Conservation (phyloP, 2,888 invertebrate species). For the Melieria omissa region DNA sequence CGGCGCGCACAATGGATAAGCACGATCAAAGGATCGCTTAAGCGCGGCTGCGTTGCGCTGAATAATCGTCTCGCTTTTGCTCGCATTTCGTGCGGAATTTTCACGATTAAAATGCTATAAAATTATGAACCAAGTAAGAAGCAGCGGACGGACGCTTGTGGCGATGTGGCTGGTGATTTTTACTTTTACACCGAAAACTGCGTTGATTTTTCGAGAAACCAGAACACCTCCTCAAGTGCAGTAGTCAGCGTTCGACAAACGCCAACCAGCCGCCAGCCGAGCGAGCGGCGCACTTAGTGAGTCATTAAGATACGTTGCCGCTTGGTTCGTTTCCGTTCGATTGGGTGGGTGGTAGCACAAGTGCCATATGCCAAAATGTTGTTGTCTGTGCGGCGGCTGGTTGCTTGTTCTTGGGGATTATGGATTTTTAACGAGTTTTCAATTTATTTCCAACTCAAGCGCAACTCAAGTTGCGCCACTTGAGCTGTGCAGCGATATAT, state of each 20-base stretch:
- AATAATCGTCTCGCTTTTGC: slow-evolving; percentile 15
- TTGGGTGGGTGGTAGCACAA: slow-evolving; percentile 8
- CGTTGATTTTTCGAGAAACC: slow-evolving; percentile 30
- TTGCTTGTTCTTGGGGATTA: slow-evolving; percentile 53
- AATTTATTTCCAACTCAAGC: slow-evolving; percentile 56
- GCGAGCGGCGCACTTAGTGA: slow-evolving; percentile 36
- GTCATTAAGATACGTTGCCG: slow-evolving; percentile 41
- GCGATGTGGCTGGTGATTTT: slow-evolving; percentile 27
- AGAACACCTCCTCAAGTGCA: slow-evolving; percentile 30
- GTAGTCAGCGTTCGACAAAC: slow-evolving; percentile 4
- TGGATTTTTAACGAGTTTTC: slow-evolving; percentile 68
- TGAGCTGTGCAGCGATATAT: slow-evolving; percentile 46
- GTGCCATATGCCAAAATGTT: slow-evolving; percentile 23
- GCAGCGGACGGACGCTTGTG: slow-evolving; percentile 22
- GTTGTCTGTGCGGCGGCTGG: background rate
- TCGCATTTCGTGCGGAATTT: slow-evolving; percentile 32
- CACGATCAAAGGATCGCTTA: background rate
- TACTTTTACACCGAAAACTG: slow-evolving; percentile 8
- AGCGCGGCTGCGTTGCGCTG: slow-evolving; percentile 9
- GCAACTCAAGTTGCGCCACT: slow-evolving; percentile 45
- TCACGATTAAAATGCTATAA: slow-evolving; percentile 48
- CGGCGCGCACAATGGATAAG: slow-evolving; percentile 1
- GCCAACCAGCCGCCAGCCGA: background rate
- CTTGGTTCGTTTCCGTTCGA: slow-evolving; percentile 2
- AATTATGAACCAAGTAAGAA: slow-evolving; percentile 46